Base-by-base conservation (phyloP, 2,797 vertebrate genomes). In the Crax fasciolata region DNA sequence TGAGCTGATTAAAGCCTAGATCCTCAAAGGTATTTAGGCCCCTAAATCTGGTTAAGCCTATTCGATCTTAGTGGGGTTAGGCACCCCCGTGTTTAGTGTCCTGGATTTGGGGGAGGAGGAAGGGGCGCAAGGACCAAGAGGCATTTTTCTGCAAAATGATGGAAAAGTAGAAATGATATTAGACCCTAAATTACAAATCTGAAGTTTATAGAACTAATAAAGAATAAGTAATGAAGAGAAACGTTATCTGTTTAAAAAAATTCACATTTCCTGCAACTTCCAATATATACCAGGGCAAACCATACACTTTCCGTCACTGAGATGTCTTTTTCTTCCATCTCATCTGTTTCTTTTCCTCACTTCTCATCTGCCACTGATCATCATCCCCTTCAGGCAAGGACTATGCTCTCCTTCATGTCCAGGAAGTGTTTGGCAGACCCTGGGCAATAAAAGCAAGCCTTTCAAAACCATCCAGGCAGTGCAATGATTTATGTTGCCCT, bases 31-130 rank as follows among this genome's bases (percentile, higher is more conserved):
- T 83, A 65, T 85, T 85, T 72, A 94, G 76, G 54, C 32, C 43
- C n/a, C n/a, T 87, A 90, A 87, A 78, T 84, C 70, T 88, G 46
- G 28, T 63, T 94, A 94, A 94, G 46, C 46, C 46, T 81, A 10
- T 86, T 91, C 32, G 32, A 87, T 68, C 46, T 70, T 49, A 48
- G 13, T 28, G 51, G 38, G 16, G 28, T 78, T 93, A 83, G 54
- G 54, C 77, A 65, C 8, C 39, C 38, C 46, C 1, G 0, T 55
- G 70, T 28, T 94, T 72, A 75, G 11, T 38, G 28, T 52, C 58
- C 27, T 88, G 20, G 21, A 49, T 80, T 85, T 4, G 18, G 20
- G 11, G 30, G 3, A 86, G 20, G 46, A 79, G 13, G 18, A 84
- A 44, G 19, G 52, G 9, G 4, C 6, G 15, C 52, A 67, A 77